phyloP scores from a whole-genome alignment of 2,113 vertebrate species.

The Ornithorhynchus anatinus region DNA sequence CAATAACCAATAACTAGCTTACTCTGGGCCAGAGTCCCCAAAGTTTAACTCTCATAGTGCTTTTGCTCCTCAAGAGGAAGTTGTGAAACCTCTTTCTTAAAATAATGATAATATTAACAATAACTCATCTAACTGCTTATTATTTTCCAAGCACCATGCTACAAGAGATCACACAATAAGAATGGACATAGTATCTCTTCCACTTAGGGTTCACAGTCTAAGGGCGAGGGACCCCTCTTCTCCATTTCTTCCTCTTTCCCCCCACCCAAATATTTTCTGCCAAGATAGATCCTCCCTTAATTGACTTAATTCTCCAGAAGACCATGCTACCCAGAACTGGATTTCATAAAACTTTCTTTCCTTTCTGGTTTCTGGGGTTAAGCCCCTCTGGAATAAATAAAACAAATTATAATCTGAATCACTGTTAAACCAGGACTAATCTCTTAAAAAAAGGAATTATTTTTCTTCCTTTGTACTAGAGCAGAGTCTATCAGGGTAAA shows the following conservation, averaged over 20 bases:
- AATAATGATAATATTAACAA: no score
- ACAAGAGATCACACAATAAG: not conserved
- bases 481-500: not conserved
- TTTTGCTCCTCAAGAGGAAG: no score
- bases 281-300: not conserved
- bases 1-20: not conserved
- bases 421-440: not conserved
- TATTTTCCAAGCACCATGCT: not conserved
- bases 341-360: not conserved
- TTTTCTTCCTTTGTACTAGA: not conserved
- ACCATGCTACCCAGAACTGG: not conserved
- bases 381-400: not conserved
- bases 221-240: not conserved
- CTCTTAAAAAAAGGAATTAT: not conserved
- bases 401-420: not conserved
- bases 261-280: not conserved
- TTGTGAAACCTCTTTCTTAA: no score
- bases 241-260: no score
- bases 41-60: accelerated
- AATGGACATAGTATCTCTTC: not conserved
- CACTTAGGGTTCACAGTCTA: not conserved
- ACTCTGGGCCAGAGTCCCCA: accelerated
- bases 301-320: not conserved
- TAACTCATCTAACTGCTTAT: not conserved
- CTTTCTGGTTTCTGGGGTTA: not conserved